Base-by-base conservation (phyloP, 2,888 invertebrate genomes). In the Eueremaeus valkanovi region DNA sequence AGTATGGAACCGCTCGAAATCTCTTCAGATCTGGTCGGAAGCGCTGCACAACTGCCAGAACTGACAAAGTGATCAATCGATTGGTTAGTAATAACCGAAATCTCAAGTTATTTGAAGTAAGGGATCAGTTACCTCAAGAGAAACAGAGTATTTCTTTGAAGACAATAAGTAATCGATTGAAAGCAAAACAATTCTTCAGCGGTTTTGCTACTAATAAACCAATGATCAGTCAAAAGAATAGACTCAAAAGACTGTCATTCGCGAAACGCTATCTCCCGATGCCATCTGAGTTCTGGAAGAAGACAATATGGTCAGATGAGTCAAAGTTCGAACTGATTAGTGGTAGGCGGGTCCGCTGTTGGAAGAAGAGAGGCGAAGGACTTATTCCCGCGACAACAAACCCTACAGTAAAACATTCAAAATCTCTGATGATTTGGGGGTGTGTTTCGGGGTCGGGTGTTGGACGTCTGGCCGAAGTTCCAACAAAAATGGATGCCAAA, bases 351-450 rank as follows among this genome's bases (percentile, higher is more conserved):
- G 16, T 8, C 18, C 16, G 42, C 5, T 45, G n/a, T 5, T 72
- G 55, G 42, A n/a, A 61, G 58, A 55, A 40, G 13, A 51, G 29
- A 27, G 70, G 40, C 11, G 45, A 51, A 58, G 40, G 36, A 13
- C 40, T 72, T 3, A 9, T 55, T 24, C 11, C 9, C 2, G 16
- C 31, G 21, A 42, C 55, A n/a, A 36, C 31, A 3, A 33, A 24
- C 16, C 45, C 51, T 9, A 76, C 76, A 2, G 76, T 77, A 1
- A 77, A 79, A 49, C 78, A 79, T 36, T 73, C 72, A 16, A 75
- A 75, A 8, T 63, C n/a, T 11, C 33, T 77, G 16, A 76, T 77
- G 76, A 70, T 79, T 33, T 79, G 76, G 77, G 76, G 76, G 9
- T 78, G 75, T 72, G 66, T 78, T 31, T 18, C 75, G 2, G 40